Evolutionary conservation across 2,113 vertebrate species (phyloP).

Genomic region (Xyliphius kryptos): DNA sequence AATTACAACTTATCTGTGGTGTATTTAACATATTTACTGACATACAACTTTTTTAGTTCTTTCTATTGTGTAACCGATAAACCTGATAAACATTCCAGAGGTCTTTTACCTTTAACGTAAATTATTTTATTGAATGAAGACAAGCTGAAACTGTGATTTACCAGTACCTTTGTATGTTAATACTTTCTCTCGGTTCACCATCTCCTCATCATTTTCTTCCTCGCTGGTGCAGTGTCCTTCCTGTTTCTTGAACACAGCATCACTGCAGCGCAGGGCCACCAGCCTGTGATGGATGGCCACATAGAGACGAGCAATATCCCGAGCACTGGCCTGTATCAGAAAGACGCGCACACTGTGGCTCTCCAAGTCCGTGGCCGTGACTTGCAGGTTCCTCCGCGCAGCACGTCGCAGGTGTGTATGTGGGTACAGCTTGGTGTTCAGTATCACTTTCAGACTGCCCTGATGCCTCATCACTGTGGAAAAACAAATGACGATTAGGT

Average conservation of each 20-base stretch:
- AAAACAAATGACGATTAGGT: neutral
- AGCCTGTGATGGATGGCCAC: conserved; percentile 76
- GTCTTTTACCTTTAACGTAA: no score
- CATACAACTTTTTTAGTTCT: no score
- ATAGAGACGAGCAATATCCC: conserved; percentile 63
- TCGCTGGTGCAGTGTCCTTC: conserved; percentile 54
- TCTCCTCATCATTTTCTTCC: conserved; percentile 59
- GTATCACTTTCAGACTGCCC: conserved; percentile 73
- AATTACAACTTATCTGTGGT: no score
- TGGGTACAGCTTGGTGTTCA: conserved; percentile 74
- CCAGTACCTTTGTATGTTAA: conserved; percentile 4
- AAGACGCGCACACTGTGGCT: conserved; percentile 68
- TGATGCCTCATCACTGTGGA: conserved; percentile 77
- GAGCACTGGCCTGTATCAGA: conserved; percentile 70
- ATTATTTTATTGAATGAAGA: no score
- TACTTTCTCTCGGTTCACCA: conserved; percentile 8
- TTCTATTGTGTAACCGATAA: no score
- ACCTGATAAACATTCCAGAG: no score
- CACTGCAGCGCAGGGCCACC: conserved; percentile 59
- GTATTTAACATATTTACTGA: no score
- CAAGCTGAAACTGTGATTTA: neutral
- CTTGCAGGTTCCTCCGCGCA: conserved; percentile 62
- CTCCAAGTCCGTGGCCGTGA: conserved; percentile 72
- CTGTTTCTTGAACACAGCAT: conserved; percentile 43
- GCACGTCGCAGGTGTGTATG: conserved; percentile 70